phyloP scores from a whole-genome alignment of 2,113 vertebrate species.

The Monopterus albus region DNA sequence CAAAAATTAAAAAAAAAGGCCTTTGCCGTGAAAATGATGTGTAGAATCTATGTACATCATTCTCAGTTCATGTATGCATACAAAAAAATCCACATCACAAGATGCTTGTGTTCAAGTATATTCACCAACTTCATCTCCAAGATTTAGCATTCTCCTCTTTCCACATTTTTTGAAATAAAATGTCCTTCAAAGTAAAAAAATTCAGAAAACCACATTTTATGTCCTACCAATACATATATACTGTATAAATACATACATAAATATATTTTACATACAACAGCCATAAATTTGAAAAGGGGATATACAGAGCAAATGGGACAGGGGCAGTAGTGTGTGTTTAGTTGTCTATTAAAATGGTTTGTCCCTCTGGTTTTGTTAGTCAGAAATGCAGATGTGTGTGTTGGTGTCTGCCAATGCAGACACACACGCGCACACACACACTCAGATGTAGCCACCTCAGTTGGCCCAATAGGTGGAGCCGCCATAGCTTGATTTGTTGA shows the following conservation, averaged over 20 bases:
- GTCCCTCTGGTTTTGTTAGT: conserved; percentile 67
- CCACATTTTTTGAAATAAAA: conserved; percentile 79
- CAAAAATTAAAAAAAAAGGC: conserved; percentile 80
- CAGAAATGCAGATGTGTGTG: conserved; percentile 47
- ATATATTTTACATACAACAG: conserved; percentile 89
- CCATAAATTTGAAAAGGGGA: conserved; percentile 85
- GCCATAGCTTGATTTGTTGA: conserved; percentile 97
- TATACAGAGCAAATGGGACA: conserved; percentile 78
- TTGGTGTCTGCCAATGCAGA: conserved; percentile 25
- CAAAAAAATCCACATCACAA: conserved; percentile 82
- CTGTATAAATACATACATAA: conserved; percentile 90
- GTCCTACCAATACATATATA: conserved; percentile 88
- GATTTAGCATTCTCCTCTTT: conserved; percentile 77
- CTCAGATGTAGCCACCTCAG: conserved; percentile 76
- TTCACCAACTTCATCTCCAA: conserved; percentile 78
- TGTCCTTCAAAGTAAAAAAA: conserved; percentile 83
- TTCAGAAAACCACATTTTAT: conserved; percentile 85
- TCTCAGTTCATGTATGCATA: conserved; percentile 80
- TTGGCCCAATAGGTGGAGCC: conserved; percentile 98
- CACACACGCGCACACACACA: conserved; percentile 17
- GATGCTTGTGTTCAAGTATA: conserved; percentile 85
- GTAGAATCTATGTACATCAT: conserved; percentile 79
- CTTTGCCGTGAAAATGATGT: conserved; percentile 81
- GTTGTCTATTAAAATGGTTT: conserved; percentile 74
- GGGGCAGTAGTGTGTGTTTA: conserved; percentile 79